Base-by-base conservation (phyloP, 2,797 vertebrate species). In the Limnodromus scolopaceus region DNA sequence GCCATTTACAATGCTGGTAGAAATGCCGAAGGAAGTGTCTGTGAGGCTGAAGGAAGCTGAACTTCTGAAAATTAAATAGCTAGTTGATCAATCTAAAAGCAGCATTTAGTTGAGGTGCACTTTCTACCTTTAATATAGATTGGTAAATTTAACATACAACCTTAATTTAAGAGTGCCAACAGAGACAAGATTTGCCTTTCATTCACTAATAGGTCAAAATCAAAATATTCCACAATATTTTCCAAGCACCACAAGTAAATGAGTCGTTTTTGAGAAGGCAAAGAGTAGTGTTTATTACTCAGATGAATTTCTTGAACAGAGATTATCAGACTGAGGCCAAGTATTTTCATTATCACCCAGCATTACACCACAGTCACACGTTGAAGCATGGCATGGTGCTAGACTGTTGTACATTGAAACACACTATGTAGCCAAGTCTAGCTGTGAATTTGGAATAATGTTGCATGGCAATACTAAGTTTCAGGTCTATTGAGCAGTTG, bases 391-490 rank as follows among this genome's bases (percentile, higher is more conserved):
- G 36, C 9, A 3, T 38, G 60, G 39, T 71, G 69, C 60, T 85
- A 41, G 75, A 41, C 57, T 71, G 13, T 77, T 80, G 48, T 78
- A 65, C 54, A 30, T 57, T 65, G 64, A 94, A 92, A 68, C 48
- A 53, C 34, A 10, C 49, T 36, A 6, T 28, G 36, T n/a, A 95
- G 76, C 85, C 83, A 86, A 81, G 57, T 18, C 65, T 78, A 78
- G 69, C 94, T 97, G 85, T 93, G 92, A 91, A 65, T 92, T 94
- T 95, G 85, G 90, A 95, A 94, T 75, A 28, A 49, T 71, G 32
- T 41, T 5, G 0, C 57, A 84, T 4, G 23, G 65, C 15, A 93
- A 57, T 46, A 22, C 9, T 60, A 66, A 39, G 10, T 88, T 92
- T 89, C 69, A 91, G n/a, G 39, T 66, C 79, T 93, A 39, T 20